Percentiles rank a stretch among this genome's conserved stretches.
Evolutionary conservation across 2,113 vertebrate genomes (phyloP).

Genomic region (human (Homo sapiens)): DNA sequence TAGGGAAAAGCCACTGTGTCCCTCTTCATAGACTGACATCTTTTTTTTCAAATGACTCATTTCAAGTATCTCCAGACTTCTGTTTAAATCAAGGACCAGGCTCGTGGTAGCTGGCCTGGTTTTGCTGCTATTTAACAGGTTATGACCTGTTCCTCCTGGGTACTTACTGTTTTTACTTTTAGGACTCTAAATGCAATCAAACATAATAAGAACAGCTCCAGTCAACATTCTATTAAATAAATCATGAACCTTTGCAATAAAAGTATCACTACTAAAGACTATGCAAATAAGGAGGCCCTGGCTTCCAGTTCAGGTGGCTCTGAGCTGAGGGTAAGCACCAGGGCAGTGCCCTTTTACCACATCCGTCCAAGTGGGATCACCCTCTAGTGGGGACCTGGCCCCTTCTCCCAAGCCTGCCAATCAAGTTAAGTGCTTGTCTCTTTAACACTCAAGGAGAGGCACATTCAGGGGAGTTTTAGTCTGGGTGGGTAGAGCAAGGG

Average conservation of each 20-base stretch:
- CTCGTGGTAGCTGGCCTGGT: neutral
- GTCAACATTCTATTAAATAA: neutral
- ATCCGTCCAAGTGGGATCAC: neutral
- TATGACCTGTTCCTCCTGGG: too few species aligned
- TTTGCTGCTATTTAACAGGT: neutral
- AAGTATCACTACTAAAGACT: neutral
- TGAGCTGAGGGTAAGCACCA: neutral
- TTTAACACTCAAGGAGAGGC: neutral
- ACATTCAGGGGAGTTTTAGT: neutral
- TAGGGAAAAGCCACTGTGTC: accelerated
- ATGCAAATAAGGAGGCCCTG: neutral
- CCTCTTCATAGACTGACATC: neutral
- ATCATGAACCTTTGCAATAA: neutral
- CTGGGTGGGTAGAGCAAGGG: neutral
- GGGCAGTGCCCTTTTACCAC: neutral
- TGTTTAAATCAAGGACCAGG: neutral
- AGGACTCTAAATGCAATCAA: neutral
- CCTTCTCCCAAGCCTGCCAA: neutral
- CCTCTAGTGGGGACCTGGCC: neutral
- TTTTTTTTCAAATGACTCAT: neutral
- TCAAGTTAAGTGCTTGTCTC: neutral
- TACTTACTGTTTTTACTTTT: neutral
- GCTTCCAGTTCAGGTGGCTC: neutral
- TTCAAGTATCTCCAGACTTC: neutral
- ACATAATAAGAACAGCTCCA: neutral